A percentile compares a stretch with the other conserved stretches of the same genome.
Conservation (phyloP, 2,888 invertebrate genomes). For the Drosophila meridionalis region DNA sequence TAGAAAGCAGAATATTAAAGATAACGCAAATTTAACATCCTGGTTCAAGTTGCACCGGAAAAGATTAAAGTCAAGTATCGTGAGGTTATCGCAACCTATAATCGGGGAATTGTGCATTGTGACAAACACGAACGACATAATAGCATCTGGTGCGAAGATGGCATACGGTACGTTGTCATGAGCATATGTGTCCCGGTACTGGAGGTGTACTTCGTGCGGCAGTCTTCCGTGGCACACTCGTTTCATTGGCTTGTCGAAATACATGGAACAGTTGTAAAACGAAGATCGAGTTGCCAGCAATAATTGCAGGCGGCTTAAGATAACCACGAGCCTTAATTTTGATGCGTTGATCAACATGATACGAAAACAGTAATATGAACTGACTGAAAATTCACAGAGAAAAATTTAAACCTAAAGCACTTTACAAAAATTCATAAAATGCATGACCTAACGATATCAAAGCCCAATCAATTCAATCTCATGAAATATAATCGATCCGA, state of each 20-base stretch:
- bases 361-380: background rate
- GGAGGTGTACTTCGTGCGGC: background rate
- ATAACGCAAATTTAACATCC: background rate
- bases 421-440: too few species aligned
- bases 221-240: constrained; percentile 12
- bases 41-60: constrained; percentile 14
- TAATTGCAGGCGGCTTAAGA: background rate
- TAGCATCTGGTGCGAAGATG: constrained; percentile 8
- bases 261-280: constrained; percentile 12
- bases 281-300: background rate
- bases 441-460: too few species aligned
- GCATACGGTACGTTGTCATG: background rate
- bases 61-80: background rate
- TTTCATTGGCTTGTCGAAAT: constrained; percentile 2
- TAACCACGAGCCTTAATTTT: constrained; percentile 7
- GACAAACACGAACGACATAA: constrained; percentile 20
- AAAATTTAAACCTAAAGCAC: background rate
- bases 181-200: constrained; percentile 8
- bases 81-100: constrained; percentile 8
- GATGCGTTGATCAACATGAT: constrained; percentile 23
- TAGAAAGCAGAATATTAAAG: constrained; percentile 23
- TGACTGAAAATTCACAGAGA: constrained; percentile 24
- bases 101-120: constrained; percentile 35
- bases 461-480: too few species aligned
- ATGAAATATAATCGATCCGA: too few species aligned